A percentile compares a stretch with the other conserved stretches of the same genome.
These are phyloP conservation scores for Charanyca ferruginea DNA, from an alignment of 2,888 invertebrate genomes.

Conservation along the genomic window DNA sequence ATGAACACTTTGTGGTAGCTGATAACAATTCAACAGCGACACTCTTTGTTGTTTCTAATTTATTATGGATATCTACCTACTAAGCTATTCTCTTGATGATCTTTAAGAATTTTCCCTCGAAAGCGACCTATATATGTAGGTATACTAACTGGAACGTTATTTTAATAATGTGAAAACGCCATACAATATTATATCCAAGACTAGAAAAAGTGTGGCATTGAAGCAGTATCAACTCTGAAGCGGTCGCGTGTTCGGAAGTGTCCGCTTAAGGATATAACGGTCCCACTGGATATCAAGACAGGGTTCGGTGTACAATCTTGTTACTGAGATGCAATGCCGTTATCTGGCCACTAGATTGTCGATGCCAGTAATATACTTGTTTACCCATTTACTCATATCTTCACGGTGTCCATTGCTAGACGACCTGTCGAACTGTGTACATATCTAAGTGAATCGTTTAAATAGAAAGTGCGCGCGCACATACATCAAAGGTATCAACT, in stretches of 20 bases:
- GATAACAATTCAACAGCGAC: constrained; percentile 30
- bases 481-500: constrained; percentile 3
- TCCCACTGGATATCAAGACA: constrained; percentile 72
- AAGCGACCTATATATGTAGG: constrained; percentile 48
- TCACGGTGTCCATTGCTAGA: constrained; percentile 38
- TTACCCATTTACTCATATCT: constrained; percentile 71
- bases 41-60: not conserved
- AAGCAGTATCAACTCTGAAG: constrained; percentile 27
- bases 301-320: constrained; percentile 76
- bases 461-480: constrained; percentile 25
- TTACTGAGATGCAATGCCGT: constrained; percentile 74
- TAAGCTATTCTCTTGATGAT: no score
- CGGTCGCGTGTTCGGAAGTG: constrained; percentile 76
- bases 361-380: constrained; percentile 71
- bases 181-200: constrained; percentile 34
- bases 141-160: constrained; percentile 26
- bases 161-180: constrained; percentile 17
- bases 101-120: constrained; percentile 17
- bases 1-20: constrained; percentile 14
- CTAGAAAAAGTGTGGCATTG: constrained; percentile 61
- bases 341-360: constrained; percentile 67
- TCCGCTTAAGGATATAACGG: constrained; percentile 82
- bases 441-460: constrained; percentile 39
- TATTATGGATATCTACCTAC: not conserved
- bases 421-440: constrained; percentile 37